Conservation (phyloP, 2,888 invertebrate species). For the Chymomyza fuscimana region DNA sequence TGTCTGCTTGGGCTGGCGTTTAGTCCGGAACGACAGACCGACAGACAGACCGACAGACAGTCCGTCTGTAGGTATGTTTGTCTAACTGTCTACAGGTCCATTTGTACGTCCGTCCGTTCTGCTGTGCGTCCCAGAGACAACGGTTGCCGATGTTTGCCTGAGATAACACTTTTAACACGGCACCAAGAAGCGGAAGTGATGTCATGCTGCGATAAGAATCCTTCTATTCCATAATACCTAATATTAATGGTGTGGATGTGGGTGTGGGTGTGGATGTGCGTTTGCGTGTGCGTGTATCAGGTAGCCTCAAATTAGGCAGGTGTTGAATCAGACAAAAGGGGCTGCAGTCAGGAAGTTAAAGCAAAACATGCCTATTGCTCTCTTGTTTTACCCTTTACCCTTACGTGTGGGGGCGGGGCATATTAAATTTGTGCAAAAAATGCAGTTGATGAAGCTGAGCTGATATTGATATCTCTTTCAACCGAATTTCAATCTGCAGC, state of each 20-base stretch:
- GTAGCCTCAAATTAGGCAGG: neutral
- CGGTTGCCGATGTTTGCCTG: conserved; percentile 48
- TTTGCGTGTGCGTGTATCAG: neutral
- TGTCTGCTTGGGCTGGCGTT: too few relatives aligned
- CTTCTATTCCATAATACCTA: conserved; percentile 6
- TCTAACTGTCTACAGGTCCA: too few relatives aligned
- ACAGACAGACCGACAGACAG: too few relatives aligned
- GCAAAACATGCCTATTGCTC: neutral
- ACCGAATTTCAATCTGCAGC: too few relatives aligned
- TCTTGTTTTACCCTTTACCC: neutral
- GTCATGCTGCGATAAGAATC: conserved; percentile 47
- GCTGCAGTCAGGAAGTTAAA: neutral
- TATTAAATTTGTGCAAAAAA: too few relatives aligned
- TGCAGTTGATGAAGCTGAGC: too few relatives aligned
- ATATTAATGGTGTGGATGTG: neutral
- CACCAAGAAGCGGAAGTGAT: conserved; percentile 53
- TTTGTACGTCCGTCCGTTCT: neutral
- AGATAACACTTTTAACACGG: conserved; percentile 36
- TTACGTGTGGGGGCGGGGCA: too few relatives aligned
- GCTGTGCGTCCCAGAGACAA: conserved; percentile 18
- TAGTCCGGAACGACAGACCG: neutral
- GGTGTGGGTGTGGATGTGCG: neutral
- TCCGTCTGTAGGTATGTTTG: too few relatives aligned
- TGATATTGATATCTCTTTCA: too few relatives aligned
- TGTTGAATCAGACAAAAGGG: neutral